phyloP scores from a whole-genome alignment of 2,113 vertebrate species.

The Chaetodon trifascialis region DNA sequence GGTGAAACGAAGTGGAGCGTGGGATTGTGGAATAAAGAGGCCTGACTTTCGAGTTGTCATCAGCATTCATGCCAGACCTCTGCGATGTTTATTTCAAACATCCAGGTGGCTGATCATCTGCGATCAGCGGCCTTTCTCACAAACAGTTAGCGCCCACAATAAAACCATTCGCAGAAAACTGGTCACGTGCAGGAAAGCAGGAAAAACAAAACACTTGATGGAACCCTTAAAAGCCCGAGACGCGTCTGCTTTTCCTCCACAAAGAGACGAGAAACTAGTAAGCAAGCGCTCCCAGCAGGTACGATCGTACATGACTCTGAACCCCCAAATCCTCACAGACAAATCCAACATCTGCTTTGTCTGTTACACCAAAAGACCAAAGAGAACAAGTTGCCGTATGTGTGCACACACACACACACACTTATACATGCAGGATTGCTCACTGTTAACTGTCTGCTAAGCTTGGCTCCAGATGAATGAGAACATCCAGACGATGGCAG shows the following conservation, averaged over 20 bases:
- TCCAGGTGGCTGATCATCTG: conserved; percentile 18
- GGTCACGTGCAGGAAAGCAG: not conserved
- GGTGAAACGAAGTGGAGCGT: conserved; percentile 47
- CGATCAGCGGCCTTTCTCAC: not conserved
- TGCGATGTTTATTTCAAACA: conserved; percentile 43
- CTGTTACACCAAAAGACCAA: conserved; percentile 10
- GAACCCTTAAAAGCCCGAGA: not conserved
- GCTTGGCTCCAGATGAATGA: not conserved
- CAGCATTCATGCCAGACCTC: conserved; percentile 3
- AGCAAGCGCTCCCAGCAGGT: not conserved
- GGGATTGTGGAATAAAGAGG: conserved; percentile 57
- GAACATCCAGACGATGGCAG: not conserved
- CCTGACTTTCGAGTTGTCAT: conserved; percentile 41
- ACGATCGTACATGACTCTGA: not conserved
- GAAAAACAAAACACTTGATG: not conserved
- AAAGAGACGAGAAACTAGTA: not conserved
- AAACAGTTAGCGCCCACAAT: not conserved
- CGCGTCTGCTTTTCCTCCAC: not conserved
- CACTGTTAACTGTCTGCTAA: not conserved
- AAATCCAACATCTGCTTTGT: conserved; percentile 33
- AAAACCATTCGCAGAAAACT: not conserved
- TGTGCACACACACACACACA: not conserved
- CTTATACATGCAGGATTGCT: not conserved
- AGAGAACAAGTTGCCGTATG: conserved; percentile 7
- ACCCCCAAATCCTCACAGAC: not conserved